Conservation (phyloP, 2,113 vertebrate species). For the Aegotheles bennettii region DNA sequence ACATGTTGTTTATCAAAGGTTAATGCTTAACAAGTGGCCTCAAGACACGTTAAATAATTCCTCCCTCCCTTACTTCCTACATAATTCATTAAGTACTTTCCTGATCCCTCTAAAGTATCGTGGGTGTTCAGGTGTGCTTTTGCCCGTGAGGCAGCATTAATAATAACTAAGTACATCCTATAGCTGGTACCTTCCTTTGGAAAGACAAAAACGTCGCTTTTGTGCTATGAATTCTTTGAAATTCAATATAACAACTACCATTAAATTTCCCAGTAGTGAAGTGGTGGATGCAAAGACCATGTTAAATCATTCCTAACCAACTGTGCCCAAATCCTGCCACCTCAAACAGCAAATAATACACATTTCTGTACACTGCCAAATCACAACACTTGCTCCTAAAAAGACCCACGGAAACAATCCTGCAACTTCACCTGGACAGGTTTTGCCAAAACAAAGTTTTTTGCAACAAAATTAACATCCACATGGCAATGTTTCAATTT, state of each 20-base stretch:
- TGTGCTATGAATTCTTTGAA: neutral
- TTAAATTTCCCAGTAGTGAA: neutral
- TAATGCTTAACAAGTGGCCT: neutral
- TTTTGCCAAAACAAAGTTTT: conserved; percentile 3
- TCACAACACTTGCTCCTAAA: neutral
- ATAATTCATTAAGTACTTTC: neutral
- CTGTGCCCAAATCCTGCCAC: neutral
- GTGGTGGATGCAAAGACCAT: neutral
- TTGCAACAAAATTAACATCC: neutral
- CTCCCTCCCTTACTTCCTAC: neutral
- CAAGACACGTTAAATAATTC: neutral
- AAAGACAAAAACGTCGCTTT: neutral
- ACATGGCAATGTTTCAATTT: neutral
- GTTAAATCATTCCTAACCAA: neutral
- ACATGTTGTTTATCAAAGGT: neutral
- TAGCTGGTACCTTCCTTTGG: neutral
- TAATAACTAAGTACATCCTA: neutral
- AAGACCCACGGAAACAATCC: neutral
- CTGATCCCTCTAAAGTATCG: neutral
- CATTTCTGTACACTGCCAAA: neutral
- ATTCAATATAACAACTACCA: neutral
- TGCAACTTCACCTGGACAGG: neutral
- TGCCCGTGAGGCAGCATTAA: neutral
- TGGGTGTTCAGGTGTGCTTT: neutral
- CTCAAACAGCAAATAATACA: neutral